phyloP scores from a whole-genome alignment of 1,140 invertebrate species.

The Arctopsyche grandis region DNA sequence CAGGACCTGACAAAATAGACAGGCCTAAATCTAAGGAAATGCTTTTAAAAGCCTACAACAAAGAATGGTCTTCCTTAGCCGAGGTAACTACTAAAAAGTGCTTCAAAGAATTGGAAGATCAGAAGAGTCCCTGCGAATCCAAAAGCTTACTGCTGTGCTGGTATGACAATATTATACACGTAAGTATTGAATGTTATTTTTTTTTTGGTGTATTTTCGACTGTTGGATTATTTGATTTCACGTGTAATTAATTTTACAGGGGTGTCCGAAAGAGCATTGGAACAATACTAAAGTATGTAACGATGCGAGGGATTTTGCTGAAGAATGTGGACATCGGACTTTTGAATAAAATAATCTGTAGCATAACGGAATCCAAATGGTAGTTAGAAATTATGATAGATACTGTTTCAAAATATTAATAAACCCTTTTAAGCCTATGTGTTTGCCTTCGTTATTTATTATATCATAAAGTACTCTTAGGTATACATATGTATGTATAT shows the following conservation, averaged over 20 bases:
- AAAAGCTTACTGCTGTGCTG: constrained; percentile 14
- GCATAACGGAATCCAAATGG: too few species aligned
- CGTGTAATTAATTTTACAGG: constrained; percentile 25
- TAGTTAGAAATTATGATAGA: too few species aligned
- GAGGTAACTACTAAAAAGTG: neutral
- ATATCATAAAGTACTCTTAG: too few species aligned
- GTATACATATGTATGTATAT: too few species aligned
- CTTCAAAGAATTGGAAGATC: neutral
- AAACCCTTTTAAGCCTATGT: too few species aligned
- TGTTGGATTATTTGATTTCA: too few species aligned
- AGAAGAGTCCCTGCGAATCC: neutral
- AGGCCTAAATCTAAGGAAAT: neutral
- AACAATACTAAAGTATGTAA: constrained; percentile 1
- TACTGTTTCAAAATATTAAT: too few species aligned
- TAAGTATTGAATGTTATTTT: too few species aligned
- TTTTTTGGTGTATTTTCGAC: too few species aligned
- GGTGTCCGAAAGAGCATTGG: neutral
- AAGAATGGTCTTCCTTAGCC: neutral
- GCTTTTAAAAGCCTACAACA: neutral
- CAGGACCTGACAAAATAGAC: constrained; percentile 33
- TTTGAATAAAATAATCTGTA: too few species aligned
- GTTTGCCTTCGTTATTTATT: too few species aligned
- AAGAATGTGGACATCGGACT: constrained; percentile 1
- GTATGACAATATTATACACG: neutral
- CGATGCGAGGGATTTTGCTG: neutral